Conservation (phyloP, 2,113 vertebrate species). For the Otis tarda region DNA sequence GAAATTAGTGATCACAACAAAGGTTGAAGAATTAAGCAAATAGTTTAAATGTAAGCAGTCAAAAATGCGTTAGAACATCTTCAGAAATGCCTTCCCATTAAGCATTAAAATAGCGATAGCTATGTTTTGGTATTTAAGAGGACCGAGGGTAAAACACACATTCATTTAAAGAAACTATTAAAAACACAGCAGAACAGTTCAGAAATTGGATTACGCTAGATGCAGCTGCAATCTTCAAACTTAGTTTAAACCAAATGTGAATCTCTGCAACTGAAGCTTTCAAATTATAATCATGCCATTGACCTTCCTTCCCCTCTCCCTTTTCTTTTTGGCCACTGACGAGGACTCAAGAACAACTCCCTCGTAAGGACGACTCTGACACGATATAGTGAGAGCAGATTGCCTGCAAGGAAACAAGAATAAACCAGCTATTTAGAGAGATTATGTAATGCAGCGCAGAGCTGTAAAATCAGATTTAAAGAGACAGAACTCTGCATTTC, state of each 20-base stretch:
- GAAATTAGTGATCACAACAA: neutral
- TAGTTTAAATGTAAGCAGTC: neutral
- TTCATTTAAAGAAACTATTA: constrained; percentile 6
- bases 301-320: neutral
- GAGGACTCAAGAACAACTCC: constrained; percentile 47
- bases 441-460: constrained; percentile 10
- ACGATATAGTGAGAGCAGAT: constrained; percentile 48
- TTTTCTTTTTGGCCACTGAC: constrained; percentile 16
- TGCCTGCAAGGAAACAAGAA: constrained; percentile 61
- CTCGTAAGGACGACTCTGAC: neutral
- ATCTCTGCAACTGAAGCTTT: constrained; percentile 24
- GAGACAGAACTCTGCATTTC: neutral
- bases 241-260: constrained; percentile 24
- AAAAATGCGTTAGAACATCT: constrained; percentile 5
- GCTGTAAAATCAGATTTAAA: constrained; percentile 52
- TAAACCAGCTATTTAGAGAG: constrained; percentile 63
- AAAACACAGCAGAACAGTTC: constrained; percentile 23
- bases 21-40: constrained; percentile 6
- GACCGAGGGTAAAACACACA: constrained; percentile 1
- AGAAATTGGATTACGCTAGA: constrained; percentile 20
- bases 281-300: neutral
- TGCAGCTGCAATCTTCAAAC: constrained; percentile 13
- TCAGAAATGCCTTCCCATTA: neutral
- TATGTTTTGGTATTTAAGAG: neutral
- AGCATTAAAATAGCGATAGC: constrained; percentile 13